phyloP scores from a whole-genome alignment of 2,113 vertebrate species.

The Microcebus griseorufus region DNA sequence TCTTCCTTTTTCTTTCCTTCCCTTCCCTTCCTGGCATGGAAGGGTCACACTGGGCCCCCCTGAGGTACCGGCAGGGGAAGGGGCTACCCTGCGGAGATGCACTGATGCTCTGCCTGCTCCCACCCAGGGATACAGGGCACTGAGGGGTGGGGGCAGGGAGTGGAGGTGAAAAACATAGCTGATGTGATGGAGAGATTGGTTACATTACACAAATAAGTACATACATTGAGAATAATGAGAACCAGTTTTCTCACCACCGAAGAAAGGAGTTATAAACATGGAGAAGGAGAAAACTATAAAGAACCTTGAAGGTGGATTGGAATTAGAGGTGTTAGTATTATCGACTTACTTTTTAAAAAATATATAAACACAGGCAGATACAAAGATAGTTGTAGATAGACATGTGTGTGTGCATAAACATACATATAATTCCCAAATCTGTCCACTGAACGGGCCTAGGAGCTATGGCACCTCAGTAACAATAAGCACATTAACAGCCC shows the following conservation, averaged over 20 bases:
- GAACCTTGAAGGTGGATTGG: background rate
- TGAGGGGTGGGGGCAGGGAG: background rate
- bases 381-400: background rate
- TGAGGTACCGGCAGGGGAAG: background rate
- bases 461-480: background rate
- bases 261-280: background rate
- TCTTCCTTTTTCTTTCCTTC: background rate
- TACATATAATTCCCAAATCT: background rate
- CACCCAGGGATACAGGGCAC: background rate
- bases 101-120: background rate
- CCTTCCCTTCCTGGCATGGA: background rate
- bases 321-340: background rate
- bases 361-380: background rate
- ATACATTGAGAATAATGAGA: background rate
- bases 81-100: background rate
- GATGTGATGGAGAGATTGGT: background rate
- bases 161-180: background rate
- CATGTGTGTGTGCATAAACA: background rate
- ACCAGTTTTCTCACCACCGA: background rate
- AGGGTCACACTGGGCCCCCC: background rate
- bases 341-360: background rate
- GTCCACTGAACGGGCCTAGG: background rate
- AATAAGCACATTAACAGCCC: background rate
- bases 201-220: background rate
- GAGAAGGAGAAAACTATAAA: background rate